These are phyloP conservation scores for Oncorhynchus gorbuscha DNA, from an alignment of 2,113 vertebrate genomes.

Conservation along the genomic window DNA sequence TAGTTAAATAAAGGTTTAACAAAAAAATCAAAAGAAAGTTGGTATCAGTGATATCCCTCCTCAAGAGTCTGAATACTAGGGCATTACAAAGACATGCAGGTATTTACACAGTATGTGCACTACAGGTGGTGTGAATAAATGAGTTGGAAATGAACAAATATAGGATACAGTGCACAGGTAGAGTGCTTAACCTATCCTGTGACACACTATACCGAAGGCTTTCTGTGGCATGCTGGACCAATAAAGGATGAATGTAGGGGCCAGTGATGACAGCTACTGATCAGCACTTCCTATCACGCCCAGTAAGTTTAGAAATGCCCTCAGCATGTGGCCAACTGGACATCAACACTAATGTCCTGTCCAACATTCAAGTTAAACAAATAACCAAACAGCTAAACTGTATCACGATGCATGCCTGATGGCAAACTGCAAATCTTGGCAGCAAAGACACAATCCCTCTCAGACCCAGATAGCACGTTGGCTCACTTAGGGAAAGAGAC, in stretches of 20 bases:
- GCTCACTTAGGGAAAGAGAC: background rate
- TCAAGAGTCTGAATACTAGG: slow-evolving; percentile 36
- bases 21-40: slow-evolving; percentile 25
- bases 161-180: too few species aligned
- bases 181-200: background rate
- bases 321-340: slow-evolving; percentile 26
- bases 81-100: slow-evolving; percentile 30
- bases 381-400: background rate
- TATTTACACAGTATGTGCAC: slow-evolving; percentile 21
- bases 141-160: background rate
- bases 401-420: background rate
- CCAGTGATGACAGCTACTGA: slow-evolving; percentile 35
- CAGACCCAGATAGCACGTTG: background rate
- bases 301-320: slow-evolving; percentile 15
- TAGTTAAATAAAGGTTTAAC: too few species aligned
- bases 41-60: slow-evolving; percentile 26
- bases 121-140: background rate
- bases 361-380: slow-evolving; percentile 4
- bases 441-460: background rate
- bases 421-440: background rate
- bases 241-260: slow-evolving; percentile 14
- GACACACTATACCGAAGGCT: background rate
- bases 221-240: slow-evolving; percentile 23
- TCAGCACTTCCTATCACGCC: slow-evolving; percentile 26
- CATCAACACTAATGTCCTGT: slow-evolving; percentile 9